These are phyloP conservation scores for Euglossa dilemma DNA, from an alignment of 1,140 invertebrate genomes.

Conservation along the genomic window DNA sequence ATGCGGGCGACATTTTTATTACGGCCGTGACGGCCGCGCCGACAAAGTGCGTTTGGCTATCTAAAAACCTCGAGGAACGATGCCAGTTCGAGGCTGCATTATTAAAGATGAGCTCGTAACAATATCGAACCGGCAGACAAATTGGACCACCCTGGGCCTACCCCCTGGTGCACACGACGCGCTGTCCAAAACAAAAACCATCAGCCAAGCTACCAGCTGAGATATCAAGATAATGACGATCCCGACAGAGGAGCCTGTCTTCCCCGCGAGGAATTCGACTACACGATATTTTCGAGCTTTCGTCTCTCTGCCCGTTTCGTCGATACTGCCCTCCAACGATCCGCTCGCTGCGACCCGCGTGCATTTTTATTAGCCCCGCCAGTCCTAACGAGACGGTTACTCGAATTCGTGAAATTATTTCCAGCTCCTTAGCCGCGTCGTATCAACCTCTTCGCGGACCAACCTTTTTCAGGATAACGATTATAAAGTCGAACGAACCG, in stretches of 20 bases:
- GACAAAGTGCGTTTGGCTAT: constrained; percentile 33
- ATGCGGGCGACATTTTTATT: not conserved
- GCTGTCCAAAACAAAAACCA: constrained; percentile 69
- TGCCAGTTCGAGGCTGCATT: constrained; percentile 69
- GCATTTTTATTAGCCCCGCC: no score
- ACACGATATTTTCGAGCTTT: constrained; percentile 46
- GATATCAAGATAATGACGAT: constrained; percentile 74
- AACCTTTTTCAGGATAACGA: no score
- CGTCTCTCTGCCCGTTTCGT: constrained; percentile 3
- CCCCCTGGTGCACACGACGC: constrained; percentile 68
- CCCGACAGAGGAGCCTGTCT: constrained; percentile 51
- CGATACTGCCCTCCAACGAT: not conserved
- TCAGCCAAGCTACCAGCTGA: constrained; percentile 68
- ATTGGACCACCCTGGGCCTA: constrained; percentile 81
- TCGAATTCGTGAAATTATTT: no score
- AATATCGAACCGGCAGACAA: constrained; percentile 81
- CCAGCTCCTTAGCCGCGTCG: no score
- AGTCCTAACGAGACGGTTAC: no score
- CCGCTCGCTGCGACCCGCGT: not conserved
- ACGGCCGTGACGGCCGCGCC: not conserved
- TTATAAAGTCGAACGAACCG: no score
- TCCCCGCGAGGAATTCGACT: constrained; percentile 59
- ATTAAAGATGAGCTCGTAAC: constrained; percentile 82
- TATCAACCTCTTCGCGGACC: no score
- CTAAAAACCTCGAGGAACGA: constrained; percentile 30